phyloP scores from a whole-genome alignment of 2,888 invertebrate genomes.

The Apodemia mormo region DNA sequence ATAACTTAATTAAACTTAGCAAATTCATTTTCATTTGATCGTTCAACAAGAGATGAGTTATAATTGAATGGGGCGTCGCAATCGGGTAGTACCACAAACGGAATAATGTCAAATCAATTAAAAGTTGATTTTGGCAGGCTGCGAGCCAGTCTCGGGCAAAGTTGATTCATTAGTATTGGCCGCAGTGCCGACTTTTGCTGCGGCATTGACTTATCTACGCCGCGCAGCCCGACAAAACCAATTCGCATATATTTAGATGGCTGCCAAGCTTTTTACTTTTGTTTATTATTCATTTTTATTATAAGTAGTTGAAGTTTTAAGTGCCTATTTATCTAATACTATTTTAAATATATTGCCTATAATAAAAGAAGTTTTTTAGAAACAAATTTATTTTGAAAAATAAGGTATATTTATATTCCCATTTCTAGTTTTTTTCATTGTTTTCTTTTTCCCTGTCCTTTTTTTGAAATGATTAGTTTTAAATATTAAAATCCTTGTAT shows the following conservation, averaged over 20 bases:
- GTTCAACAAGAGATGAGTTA: constrained; percentile 51
- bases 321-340: too few species aligned
- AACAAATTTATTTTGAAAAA: too few species aligned
- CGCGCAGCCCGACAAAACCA: constrained; percentile 27
- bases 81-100: constrained; percentile 48
- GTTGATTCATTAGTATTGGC: constrained; percentile 71
- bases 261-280: constrained; percentile 8
- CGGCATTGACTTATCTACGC: constrained; percentile 25
- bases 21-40: constrained; percentile 75
- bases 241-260: constrained; percentile 26
- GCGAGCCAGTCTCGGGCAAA: constrained; percentile 53
- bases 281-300: not conserved
- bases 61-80: constrained; percentile 73
- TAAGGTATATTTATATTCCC: too few species aligned
- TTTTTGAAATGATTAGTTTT: too few species aligned
- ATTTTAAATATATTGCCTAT: too few species aligned
- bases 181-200: constrained; percentile 44
- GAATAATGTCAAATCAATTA: constrained; percentile 79
- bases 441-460: too few species aligned
- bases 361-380: too few species aligned
- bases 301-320: not conserved
- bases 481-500: too few species aligned
- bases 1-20: constrained; percentile 72
- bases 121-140: constrained; percentile 54
- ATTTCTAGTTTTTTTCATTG: too few species aligned